These are phyloP conservation scores for Echeneis naucrates DNA, from an alignment of 2,797 vertebrate species.

Conservation along the genomic window DNA sequence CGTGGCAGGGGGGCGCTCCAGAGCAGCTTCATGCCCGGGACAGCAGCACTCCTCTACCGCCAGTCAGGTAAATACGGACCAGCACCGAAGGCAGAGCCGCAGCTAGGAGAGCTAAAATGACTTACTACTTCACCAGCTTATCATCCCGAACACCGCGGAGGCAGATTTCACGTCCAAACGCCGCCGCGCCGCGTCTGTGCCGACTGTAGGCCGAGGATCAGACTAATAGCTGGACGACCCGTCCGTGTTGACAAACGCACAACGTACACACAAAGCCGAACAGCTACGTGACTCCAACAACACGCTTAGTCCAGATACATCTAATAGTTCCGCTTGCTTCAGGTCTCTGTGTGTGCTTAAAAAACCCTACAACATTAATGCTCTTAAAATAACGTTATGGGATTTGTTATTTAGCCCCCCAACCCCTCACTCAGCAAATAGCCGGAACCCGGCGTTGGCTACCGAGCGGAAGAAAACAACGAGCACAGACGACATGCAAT, in stretches of 20 bases:
- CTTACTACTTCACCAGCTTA: too few relatives aligned
- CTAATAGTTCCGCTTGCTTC: fast-evolving
- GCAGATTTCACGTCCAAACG: too few relatives aligned
- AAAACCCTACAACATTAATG: too few relatives aligned
- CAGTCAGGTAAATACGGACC: background rate
- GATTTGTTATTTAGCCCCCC: background rate
- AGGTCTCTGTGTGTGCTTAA: background rate
- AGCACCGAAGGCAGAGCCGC: background rate
- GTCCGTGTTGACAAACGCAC: conserved; percentile 11
- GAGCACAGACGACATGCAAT: conserved; percentile 30
- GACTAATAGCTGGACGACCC: conserved; percentile 33
- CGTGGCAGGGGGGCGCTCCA: conserved; percentile 75
- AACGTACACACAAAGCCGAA: background rate
- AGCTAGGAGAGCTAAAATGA: too few relatives aligned
- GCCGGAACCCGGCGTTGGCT: conserved; percentile 33
- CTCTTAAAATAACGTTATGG: background rate
- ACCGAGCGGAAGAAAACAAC: conserved; percentile 8
- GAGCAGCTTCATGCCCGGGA: conserved; percentile 32
- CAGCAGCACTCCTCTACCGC: background rate
- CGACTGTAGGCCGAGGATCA: conserved; percentile 2
- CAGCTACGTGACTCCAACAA: background rate
- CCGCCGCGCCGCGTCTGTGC: fast-evolving
- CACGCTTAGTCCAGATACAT: background rate
- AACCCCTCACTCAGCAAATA: conserved; percentile 64
- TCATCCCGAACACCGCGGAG: fast-evolving